A percentile compares a stretch with the other conserved stretches of the same genome.
These are phyloP conservation scores for Drosophila aff. DNA, from an alignment of 1,140 invertebrate species.

Conservation along the genomic window DNA sequence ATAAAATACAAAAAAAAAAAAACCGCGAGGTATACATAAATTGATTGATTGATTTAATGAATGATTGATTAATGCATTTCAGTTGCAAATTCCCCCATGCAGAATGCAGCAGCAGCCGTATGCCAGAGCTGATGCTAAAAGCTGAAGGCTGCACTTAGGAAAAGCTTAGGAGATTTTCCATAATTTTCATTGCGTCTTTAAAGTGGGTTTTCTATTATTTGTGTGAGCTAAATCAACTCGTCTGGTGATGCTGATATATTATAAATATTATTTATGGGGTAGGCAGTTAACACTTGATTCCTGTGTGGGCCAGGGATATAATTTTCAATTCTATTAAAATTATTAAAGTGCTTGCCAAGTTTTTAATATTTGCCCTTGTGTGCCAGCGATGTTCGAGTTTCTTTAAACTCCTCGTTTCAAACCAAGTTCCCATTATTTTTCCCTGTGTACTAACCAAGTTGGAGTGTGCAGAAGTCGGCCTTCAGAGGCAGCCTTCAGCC, in stretches of 20 bases:
- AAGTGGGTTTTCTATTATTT: not conserved
- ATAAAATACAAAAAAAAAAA: constrained; percentile 26
- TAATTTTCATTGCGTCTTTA: not conserved
- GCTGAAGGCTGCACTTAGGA: constrained; percentile 19
- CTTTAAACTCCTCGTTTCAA: not conserved
- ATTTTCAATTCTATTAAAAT: no score
- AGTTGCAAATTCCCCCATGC: constrained; percentile 80
- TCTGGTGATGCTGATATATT: no score
- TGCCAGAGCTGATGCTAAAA: constrained; percentile 19
- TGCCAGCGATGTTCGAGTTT: not conserved
- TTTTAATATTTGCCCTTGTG: no score
- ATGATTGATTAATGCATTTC: constrained; percentile 84
- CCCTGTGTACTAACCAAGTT: constrained; percentile 27
- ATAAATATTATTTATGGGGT: no score
- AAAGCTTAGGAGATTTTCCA: not conserved
- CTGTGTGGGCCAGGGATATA: no score
- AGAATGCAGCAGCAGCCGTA: constrained; percentile 60
- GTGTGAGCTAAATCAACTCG: not conserved
- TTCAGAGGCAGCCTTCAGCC: constrained; percentile 69
- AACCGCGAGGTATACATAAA: constrained; percentile 75
- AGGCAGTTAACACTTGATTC: no score
- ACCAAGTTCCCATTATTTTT: not conserved
- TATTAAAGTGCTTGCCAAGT: no score
- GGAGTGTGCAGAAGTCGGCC: constrained; percentile 59
- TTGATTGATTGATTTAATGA: constrained; percentile 84